Percentiles rank a stretch among this genome's conserved stretches.
Evolutionary conservation across 2,888 invertebrate species (phyloP).

Genomic region (Apodemia mormo): DNA sequence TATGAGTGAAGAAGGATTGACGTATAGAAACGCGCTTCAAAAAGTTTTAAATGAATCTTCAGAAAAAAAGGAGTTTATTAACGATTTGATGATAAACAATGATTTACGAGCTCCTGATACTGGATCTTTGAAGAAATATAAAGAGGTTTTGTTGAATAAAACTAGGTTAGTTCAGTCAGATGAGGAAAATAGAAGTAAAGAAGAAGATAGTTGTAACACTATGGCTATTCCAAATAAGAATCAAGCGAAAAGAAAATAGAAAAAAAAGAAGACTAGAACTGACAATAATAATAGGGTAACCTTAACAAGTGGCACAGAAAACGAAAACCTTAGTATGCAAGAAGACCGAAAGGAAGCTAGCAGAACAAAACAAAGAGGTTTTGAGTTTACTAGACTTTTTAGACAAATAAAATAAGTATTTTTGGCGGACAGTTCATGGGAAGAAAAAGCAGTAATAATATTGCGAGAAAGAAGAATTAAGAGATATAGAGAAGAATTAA

Average conservation of each 20-base stretch:
- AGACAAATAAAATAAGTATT: neutral
- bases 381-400: neutral
- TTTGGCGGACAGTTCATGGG: neutral
- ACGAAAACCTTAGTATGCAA: neutral
- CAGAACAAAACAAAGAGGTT: neutral
- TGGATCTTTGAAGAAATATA: neutral
- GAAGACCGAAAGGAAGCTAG: neutral
- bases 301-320: neutral
- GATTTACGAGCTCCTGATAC: neutral
- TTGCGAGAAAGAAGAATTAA: too few relatives aligned
- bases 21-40: too few relatives aligned
- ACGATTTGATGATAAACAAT: neutral
- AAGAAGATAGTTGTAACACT: neutral
- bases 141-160: neutral
- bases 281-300: neutral
- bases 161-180: neutral
- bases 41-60: too few relatives aligned
- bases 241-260: neutral
- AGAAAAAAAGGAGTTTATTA: neutral
- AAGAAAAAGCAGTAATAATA: neutral
- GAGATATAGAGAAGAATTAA: slow-evolving; percentile 9
- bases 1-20: too few relatives aligned
- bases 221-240: neutral
- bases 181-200: neutral
- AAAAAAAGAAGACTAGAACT: neutral